Evolutionary conservation across 2,888 invertebrate species (phyloP), one percentile per base, ranked within the genome.

Genomic region (Seira sanloemensis): DNA sequence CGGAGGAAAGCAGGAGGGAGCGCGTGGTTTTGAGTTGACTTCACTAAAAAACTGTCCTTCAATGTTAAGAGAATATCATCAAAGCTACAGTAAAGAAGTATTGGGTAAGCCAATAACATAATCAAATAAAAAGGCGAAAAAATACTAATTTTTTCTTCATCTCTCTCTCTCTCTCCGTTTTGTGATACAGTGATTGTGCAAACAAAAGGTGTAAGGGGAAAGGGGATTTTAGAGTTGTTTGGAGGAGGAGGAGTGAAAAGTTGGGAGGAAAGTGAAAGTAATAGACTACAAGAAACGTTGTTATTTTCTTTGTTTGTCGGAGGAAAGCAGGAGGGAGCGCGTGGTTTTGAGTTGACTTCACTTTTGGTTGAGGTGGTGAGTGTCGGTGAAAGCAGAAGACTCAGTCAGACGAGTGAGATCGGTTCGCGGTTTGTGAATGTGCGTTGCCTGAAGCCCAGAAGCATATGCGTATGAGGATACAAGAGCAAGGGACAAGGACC

Each of bases 401-500:
- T 37, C n/a, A 76, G 12, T 23, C 46, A 66, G 21, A 27, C 75
- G 65, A 26, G 26, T 1, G 18, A 24, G 24, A 77, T 23, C 26
- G 9, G n/a, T 18, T 69, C 26, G n/a, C n/a, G n/a, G n/a, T n/a
- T n/a, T n/a, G n/a, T n/a, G n/a, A 23, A 12, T 21, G 23, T 37
- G 19, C 69, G 27, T 21, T 73, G n/a, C 23, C 66, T 69, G 46
- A n/a, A n/a, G 73, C 72, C 67, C 66, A 19, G 21, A 54, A 19
- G 25, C 67, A 23, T 75, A 72, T 72, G 83, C 78, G 78, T 68
- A 75, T 71, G 85, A 75, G 62, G 80, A 77, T 78, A 72, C n/a
- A n/a, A 67, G 58, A 50, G 21, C 54, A 79, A 82, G 87, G 86
- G 87, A 86, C 75, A 73, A 80, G 87, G 86, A 86, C 86, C 68